Base-by-base conservation (phyloP, 64 coral and sea anemone species). In the Pocillopora verrucosa region DNA sequence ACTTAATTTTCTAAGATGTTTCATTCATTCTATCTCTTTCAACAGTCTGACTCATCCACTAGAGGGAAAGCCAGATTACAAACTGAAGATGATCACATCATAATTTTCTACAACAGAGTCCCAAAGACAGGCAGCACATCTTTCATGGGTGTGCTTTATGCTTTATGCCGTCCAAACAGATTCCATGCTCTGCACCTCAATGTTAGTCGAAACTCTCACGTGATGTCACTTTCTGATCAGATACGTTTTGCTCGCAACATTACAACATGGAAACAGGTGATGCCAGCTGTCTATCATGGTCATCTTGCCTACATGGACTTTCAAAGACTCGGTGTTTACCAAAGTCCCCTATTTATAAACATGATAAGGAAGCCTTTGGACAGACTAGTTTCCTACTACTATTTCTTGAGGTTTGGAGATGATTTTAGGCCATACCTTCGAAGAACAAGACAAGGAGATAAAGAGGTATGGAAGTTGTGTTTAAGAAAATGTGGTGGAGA, bases 91-190 rank as follows among this genome's bases (percentile, higher is more conserved):
- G 82, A 98, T 19, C 58, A 87, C 34, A 87, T 89, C 59, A 85
- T 98, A 34, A 80, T 98, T 34, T 90, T 98, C 30, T 98, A 98
- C 91, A 98, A 98, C 65, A 89, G 96, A 76, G 96, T 98, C 9
- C 96, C 96, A 24, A 98, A 98, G 84, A 98, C 96, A 60, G 96
- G 89, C 61, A 98, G 96, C 60, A 98, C 96, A 36, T 95, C 82
- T 65, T 98, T 98, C 34, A 93, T 98, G 96, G 96, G 96, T 56
- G 91, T 98, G 3, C 61, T 98, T 34, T 98, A 98, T 68, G 93
- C 87, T 14, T 65, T 95, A 17, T 95, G 91, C 72, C 77, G 65
- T 30, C 85, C 73, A 64, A 98, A 98, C 59, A 88, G 88, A 38
- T 98, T 90, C 62, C 78, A 98, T 89, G 88, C 92, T 1, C 84